These are phyloP conservation scores for Zaprionus vittiger DNA, from an alignment of 1,140 invertebrate species.

Conservation along the genomic window DNA sequence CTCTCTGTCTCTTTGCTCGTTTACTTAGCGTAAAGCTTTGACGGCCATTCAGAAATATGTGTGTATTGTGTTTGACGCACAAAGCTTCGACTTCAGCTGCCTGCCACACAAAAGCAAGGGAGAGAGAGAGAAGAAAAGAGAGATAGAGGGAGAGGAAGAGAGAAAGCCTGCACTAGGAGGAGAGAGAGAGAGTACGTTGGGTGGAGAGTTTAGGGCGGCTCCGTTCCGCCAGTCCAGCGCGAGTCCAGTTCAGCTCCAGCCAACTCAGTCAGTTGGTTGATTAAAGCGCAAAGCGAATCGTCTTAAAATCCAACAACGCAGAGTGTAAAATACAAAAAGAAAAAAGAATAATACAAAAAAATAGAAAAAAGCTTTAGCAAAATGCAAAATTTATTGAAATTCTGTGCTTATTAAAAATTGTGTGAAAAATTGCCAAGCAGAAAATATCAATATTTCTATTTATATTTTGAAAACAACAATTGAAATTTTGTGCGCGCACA, in stretches of 20 bases:
- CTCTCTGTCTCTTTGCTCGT: slow-evolving; percentile 13
- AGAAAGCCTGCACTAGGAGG: not conserved
- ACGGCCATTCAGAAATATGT: slow-evolving; percentile 62
- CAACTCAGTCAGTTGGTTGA: slow-evolving; percentile 56
- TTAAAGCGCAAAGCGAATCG: slow-evolving; percentile 34
- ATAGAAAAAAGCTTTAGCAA: slow-evolving; percentile 8
- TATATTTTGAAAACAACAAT: slow-evolving; percentile 25
- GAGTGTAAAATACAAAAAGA: slow-evolving; percentile 7
- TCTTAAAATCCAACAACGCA: slow-evolving; percentile 33
- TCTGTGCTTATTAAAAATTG: slow-evolving; percentile 9
- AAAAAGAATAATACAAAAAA: not conserved
- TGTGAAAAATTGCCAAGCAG: not conserved
- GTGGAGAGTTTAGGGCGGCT: slow-evolving; percentile 64
- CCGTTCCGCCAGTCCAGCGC: slow-evolving; percentile 44
- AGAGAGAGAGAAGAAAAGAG: not conserved
- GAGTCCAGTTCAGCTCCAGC: slow-evolving; percentile 46
- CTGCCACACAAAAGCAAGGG: not conserved
- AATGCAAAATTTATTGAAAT: slow-evolving; percentile 23
- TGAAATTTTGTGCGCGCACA: slow-evolving; percentile 32
- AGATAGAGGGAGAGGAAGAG: not conserved
- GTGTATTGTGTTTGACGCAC: slow-evolving; percentile 42
- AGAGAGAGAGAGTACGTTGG: not conserved
- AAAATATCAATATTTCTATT: not conserved
- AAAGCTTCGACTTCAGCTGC: slow-evolving; percentile 39
- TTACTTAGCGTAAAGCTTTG: slow-evolving; percentile 28